Percentiles rank a stretch among this genome's conserved stretches.
Conservation (phyloP, 37 sponge, comb jelly and placozoan species). For the Amphimedon queenslandica region DNA sequence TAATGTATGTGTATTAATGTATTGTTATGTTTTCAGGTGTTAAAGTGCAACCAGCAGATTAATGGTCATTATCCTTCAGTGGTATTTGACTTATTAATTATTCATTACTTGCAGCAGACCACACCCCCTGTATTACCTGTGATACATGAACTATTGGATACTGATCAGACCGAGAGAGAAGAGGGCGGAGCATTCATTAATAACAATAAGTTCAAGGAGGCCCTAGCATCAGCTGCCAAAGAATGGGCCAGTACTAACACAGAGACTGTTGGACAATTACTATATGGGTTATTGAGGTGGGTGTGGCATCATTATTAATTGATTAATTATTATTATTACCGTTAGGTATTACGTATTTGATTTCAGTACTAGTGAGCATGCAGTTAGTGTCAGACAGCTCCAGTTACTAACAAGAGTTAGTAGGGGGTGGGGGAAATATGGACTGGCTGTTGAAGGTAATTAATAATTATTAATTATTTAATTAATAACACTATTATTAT, state of each 20-base stretch:
- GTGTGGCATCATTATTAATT: not conserved
- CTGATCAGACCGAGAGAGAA: not conserved
- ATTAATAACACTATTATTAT: not conserved
- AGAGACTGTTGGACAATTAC: constrained; percentile 3
- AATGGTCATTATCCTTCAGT: constrained; percentile 51
- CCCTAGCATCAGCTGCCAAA: not conserved
- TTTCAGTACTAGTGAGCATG: constrained; percentile 13
- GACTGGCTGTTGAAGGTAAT: constrained; percentile 47
- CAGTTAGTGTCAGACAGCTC: constrained; percentile 35
- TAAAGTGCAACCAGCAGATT: too few species aligned
- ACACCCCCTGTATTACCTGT: constrained; percentile 77
- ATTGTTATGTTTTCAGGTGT: too few species aligned
- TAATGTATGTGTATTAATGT: too few species aligned
- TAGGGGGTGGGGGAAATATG: constrained; percentile 14
- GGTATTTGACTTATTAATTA: constrained; percentile 54
- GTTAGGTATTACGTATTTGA: constrained; percentile 42
- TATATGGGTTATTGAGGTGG: not conserved
- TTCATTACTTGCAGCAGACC: constrained; percentile 85
- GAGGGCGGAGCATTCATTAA: not conserved
- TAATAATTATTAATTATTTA: not conserved
- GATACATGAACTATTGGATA: constrained; percentile 73
- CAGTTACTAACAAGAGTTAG: not conserved
- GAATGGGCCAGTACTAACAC: not conserved
- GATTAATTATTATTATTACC: constrained; percentile 2
- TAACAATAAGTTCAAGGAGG: not conserved